Evolutionary conservation across 2,797 vertebrate genomes (phyloP).

Genomic region (Typhlichthys eigenmanni): DNA sequence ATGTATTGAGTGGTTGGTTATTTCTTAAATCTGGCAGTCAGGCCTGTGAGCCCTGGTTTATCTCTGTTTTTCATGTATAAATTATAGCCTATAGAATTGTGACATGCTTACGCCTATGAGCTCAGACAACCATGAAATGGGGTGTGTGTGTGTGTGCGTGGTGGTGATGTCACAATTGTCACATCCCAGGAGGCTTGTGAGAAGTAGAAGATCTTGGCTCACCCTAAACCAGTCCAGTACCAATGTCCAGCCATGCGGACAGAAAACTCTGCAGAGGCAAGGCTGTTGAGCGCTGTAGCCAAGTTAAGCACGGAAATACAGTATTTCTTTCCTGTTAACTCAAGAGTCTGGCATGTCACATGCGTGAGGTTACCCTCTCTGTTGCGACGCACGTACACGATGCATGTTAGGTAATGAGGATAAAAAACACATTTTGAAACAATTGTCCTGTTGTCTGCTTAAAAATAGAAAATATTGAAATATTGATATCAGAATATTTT

Average conservation of each 20-base stretch:
- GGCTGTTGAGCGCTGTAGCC: conserved; percentile 62
- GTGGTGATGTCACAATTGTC: conserved; percentile 51
- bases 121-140: conserved; percentile 19
- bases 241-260: conserved; percentile 58
- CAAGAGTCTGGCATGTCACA: conserved; percentile 69
- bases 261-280: conserved; percentile 68
- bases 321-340: conserved; percentile 77
- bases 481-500: conserved; percentile 25
- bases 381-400: conserved; percentile 36
- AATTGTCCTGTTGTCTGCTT: conserved; percentile 17
- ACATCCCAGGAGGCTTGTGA: conserved; percentile 66
- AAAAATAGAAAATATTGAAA: conserved; percentile 7
- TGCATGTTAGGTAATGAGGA: conserved; percentile 33
- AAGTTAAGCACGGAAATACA: conserved; percentile 75
- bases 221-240: conserved; percentile 57
- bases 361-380: conserved; percentile 61
- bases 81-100: conserved; percentile 42
- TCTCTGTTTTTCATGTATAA: conserved; percentile 60
- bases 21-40: conserved; percentile 48
- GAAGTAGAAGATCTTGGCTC: conserved; percentile 52
- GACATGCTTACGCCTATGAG: conserved; percentile 32
- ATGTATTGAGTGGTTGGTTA: conserved; percentile 54
- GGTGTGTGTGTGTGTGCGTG: no score
- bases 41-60: conserved; percentile 40
- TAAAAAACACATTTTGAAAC: not conserved